Base-by-base conservation (phyloP, 2,113 vertebrate genomes). In the Pteruthius melanotis region DNA sequence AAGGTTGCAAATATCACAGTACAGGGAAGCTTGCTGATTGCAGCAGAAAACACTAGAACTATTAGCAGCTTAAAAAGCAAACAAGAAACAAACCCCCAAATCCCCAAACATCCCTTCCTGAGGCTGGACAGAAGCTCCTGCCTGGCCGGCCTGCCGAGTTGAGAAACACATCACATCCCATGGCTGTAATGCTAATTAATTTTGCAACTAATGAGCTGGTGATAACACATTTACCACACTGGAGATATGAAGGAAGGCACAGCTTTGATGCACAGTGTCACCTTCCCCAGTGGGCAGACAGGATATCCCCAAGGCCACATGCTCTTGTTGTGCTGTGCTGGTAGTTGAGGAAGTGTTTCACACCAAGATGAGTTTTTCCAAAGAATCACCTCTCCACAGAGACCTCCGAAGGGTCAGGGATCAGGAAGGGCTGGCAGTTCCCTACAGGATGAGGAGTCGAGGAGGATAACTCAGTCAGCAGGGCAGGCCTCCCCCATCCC, bases 341-440 rank as follows among this genome's bases (percentile, higher is more conserved):
- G 26, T 71, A 63, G 33, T 42, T 77, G 63, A 93, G 70, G 87
- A 92, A 94, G 59, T 33, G 59, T 85, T 95, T 95, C 92, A 90
- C 66, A 88, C 63, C 71, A 79, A 76, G 78, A 83, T 13, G 75
- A 90, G 61, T 30, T 63, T 72, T 90, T 69, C 45, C 39, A 56
- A 80, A 90, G 64, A 80, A 72, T 37, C n/a, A 65, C 4, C 66
- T 33, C 75, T 86, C 59, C 78, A 27, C 0, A 83, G 70, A 57
- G 45, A 80, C 59, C 26, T 88, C 28, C 49, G 18, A 65, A 39
- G 49, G 37, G 74, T 68, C 87, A 79, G 50, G 26, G 68, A 87
- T 37, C 50, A 95, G 83, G 47, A 49, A 75, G 33, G 30, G 27
- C 28, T 7, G 6, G 44, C 35, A 69, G 65, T 27, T 91, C 60